phyloP scores from a whole-genome alignment of 2,113 vertebrate genomes.

The Platysteira castanea region DNA sequence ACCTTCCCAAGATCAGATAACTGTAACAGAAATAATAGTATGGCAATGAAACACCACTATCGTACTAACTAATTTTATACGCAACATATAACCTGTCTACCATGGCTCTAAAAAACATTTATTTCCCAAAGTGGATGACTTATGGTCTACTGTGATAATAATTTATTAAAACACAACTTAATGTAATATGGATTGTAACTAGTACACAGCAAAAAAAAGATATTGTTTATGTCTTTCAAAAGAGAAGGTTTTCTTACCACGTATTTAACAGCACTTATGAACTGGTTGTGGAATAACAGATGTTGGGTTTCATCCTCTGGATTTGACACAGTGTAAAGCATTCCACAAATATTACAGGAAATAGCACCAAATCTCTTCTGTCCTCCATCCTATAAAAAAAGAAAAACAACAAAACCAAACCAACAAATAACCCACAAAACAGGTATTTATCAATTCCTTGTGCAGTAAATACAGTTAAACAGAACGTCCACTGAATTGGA shows the following conservation, averaged over 20 bases:
- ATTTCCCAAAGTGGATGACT: not conserved
- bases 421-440: not conserved
- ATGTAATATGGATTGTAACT: not conserved
- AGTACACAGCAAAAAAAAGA: not conserved
- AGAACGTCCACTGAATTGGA: not conserved
- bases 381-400: constrained; percentile 83
- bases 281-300: constrained; percentile 96
- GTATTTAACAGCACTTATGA: constrained; percentile 97
- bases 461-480: not conserved
- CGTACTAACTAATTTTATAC: not conserved
- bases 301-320: constrained; percentile 97
- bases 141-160: not conserved
- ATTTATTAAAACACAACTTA: not conserved
- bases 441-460: not conserved
- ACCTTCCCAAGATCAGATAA: not conserved
- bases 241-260: constrained; percentile 83
- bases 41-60: not conserved
- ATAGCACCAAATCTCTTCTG: constrained; percentile 94
- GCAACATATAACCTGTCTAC: not conserved
- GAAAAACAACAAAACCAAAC: not conserved
- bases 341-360: constrained; percentile 93
- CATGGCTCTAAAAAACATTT: not conserved
- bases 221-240: not conserved
- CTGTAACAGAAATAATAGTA: not conserved
- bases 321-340: constrained; percentile 95